phyloP scores from a whole-genome alignment of 2,888 invertebrate genomes.

The Blomia tropicalis region DNA sequence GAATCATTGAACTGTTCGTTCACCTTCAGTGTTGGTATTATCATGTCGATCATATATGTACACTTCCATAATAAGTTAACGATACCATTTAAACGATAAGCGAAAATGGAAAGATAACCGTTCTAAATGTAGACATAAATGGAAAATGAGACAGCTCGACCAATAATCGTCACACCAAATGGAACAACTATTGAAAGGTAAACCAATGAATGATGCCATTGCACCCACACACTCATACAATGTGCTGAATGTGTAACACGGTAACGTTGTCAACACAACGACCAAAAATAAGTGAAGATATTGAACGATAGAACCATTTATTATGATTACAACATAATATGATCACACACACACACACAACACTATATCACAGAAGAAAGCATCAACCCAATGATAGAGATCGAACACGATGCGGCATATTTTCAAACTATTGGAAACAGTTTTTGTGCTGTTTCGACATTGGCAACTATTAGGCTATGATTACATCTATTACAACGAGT shows the following conservation, averaged over 20 bases:
- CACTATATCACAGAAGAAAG: neutral
- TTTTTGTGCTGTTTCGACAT: neutral
- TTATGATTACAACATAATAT: conserved; percentile 9
- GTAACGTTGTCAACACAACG: too few relatives aligned
- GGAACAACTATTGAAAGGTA: too few relatives aligned
- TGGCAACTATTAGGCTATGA: neutral
- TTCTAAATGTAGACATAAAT: neutral
- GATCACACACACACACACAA: neutral
- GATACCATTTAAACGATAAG: neutral
- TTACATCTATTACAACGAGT: conserved; percentile 10
- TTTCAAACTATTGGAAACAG: neutral
- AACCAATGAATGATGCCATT: too few relatives aligned
- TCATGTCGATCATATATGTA: too few relatives aligned
- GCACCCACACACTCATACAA: too few relatives aligned
- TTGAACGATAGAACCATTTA: conserved; percentile 3
- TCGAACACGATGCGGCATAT: neutral
- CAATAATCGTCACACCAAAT: too few relatives aligned
- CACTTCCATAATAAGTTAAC: conserved; percentile 13
- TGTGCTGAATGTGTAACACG: too few relatives aligned
- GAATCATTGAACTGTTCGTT: too few relatives aligned
- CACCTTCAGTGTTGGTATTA: too few relatives aligned
- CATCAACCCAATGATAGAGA: neutral
- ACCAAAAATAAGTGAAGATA: too few relatives aligned
- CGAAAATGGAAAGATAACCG: neutral
- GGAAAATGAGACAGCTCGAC: neutral